Evolutionary conservation across 2,888 invertebrate species (phyloP), one percentile per base, ranked within the genome.

Genomic region (Nebria brevicollis): DNA sequence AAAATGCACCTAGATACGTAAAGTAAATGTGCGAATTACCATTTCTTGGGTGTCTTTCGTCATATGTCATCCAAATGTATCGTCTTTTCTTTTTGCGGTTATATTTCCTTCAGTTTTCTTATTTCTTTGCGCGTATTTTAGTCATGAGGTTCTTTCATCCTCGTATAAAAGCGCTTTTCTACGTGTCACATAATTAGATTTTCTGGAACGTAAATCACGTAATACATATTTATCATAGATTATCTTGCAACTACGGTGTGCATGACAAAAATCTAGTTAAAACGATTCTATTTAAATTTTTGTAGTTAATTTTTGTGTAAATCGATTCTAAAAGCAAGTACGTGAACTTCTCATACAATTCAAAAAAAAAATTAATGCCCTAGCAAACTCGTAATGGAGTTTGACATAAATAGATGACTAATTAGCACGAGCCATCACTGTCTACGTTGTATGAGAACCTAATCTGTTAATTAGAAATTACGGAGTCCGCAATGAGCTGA

Each of bases 131-230:
- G 34, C 54, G 41, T 15, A 54, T 13, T 77, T 77, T 20, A 42
- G 76, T 20, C 54, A 54, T 34, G 34, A 34, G 66, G 66, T 20
- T 2, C 66, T 66, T 66, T 66, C 25, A 66, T 20, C 13, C 70
- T n/a, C 20, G 20, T 20, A 25, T 25, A 13, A 66, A 15, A 66
- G 11, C 70, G 70, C 70, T 15, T 11, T 54, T 54, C 54, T 70
- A 70, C 26, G 68, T 72, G 34, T 42, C 8, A 79, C 26, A 66
- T 79, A 79, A 79, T 79, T 79, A 75, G 79, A 79, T 79, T 79
- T 66, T 72, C 74, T 43, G 34, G 42, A 74, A 79, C 54, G 54
- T 78, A 73, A 72, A 78, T 26, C 13, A 65, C 11, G 78, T 73
- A 78, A 66, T n/a, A 68, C 79, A 79, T 79, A 73, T 79, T 70